These are phyloP conservation scores for Galemys pyrenaicus DNA, from an alignment of 2,113 vertebrate genomes.

Conservation along the genomic window DNA sequence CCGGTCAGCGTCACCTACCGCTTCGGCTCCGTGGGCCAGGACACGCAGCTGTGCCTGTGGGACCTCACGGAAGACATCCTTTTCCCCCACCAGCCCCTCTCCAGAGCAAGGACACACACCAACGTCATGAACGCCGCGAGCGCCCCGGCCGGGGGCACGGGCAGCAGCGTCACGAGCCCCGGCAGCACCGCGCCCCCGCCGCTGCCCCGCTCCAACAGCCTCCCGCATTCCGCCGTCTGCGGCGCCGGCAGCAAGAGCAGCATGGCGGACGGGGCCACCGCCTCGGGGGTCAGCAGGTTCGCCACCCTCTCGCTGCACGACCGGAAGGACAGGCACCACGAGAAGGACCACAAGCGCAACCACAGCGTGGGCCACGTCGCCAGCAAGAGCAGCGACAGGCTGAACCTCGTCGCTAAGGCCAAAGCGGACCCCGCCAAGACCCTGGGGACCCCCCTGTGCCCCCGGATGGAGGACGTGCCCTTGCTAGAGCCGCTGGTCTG, in stretches of 20 bases:
- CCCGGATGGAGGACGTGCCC: constrained; percentile 98
- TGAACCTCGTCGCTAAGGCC: constrained; percentile 93
- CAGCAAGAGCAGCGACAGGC: constrained; percentile 99
- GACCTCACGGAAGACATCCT: constrained; percentile 99
- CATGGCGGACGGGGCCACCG: constrained; percentile 92
- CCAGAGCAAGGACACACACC: constrained; percentile 97
- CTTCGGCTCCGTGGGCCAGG: constrained; percentile 98
- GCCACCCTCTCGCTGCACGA: constrained; percentile 97
- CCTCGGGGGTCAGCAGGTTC: constrained; percentile 96
- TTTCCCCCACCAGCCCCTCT: constrained; percentile 97
- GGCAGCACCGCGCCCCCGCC: constrained; percentile 91
- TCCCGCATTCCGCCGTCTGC: constrained; percentile 94
- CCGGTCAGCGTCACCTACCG: constrained; percentile 97
- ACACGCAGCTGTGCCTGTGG: constrained; percentile 98
- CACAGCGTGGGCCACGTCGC: constrained; percentile 99
- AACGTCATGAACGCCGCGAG: constrained; percentile 98
- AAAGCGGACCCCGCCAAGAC: constrained; percentile 95
- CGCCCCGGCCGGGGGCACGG: constrained; percentile 88
- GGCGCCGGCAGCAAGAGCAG: constrained; percentile 93
- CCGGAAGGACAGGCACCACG: constrained; percentile 96
- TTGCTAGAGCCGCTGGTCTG: constrained; percentile 98
- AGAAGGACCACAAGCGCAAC: constrained; percentile 99
- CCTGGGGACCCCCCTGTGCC: constrained; percentile 95
- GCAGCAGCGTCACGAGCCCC: constrained; percentile 89
- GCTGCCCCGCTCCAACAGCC: constrained; percentile 97